A percentile compares a stretch with the other conserved stretches of the same genome.
These are phyloP conservation scores for Silurus asotus DNA, from an alignment of 2,113 vertebrate species.

Conservation along the genomic window DNA sequence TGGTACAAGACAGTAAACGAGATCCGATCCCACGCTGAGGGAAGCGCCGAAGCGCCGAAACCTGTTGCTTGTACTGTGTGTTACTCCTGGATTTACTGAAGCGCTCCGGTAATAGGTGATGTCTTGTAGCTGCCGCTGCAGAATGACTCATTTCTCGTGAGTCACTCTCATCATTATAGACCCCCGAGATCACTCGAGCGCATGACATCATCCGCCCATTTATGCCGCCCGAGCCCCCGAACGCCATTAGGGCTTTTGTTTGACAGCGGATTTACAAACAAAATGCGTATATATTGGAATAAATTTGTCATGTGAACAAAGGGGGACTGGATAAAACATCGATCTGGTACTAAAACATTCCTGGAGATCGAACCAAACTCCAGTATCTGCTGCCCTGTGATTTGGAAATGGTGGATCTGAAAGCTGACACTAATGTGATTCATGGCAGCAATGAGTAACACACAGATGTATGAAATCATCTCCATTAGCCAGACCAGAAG, in stretches of 20 bases:
- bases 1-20: not conserved
- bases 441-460: slow-evolving; percentile 17
- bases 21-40: not conserved
- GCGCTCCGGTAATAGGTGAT: slow-evolving; percentile 15
- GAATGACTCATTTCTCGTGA: slow-evolving; percentile 50
- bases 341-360: not conserved
- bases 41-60: not conserved
- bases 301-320: not conserved
- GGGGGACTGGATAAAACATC: not conserved
- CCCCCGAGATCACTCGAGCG: slow-evolving; percentile 39
- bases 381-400: not conserved
- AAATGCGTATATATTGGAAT: not conserved
- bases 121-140: slow-evolving; percentile 23
- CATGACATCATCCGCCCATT: slow-evolving; percentile 39
- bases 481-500: slow-evolving; percentile 17
- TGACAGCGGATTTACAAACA: not conserved
- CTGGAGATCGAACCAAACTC: not conserved
- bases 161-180: slow-evolving; percentile 39
- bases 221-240: slow-evolving; percentile 12
- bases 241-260: slow-evolving; percentile 34
- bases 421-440: slow-evolving; percentile 40
- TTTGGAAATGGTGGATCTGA: slow-evolving; percentile 11
- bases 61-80: slow-evolving; percentile 24
- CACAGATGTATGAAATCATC: slow-evolving; percentile 36
- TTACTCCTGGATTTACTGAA: not conserved